phyloP scores from a whole-genome alignment of 2,888 invertebrate species.

The Rhynchonema sp. region DNA sequence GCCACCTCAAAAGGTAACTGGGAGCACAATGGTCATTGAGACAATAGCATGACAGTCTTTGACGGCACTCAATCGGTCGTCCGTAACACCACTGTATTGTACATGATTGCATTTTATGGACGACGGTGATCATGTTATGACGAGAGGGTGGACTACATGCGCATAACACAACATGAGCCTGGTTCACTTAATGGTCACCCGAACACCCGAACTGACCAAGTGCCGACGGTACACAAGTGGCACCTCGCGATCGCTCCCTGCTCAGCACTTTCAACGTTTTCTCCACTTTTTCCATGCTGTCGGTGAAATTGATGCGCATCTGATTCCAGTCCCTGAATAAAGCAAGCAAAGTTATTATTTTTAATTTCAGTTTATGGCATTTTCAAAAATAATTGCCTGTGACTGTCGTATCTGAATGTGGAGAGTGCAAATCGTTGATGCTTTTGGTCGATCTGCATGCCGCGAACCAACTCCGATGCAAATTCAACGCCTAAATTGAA shows the following conservation, averaged over 20 bases:
- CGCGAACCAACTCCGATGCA: too few relatives aligned
- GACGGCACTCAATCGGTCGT: too few relatives aligned
- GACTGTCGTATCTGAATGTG: not conserved
- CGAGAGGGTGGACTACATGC: not conserved
- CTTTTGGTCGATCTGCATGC: too few relatives aligned
- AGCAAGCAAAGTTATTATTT: too few relatives aligned
- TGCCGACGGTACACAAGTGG: not conserved
- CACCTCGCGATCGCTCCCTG: not conserved
- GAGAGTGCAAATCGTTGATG: not conserved
- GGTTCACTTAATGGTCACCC: not conserved
- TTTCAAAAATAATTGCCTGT: too few relatives aligned
- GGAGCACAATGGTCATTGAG: too few relatives aligned
- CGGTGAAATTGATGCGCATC: not conserved
- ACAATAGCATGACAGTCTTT: too few relatives aligned
- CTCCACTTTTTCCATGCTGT: not conserved
- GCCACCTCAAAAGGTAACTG: not conserved
- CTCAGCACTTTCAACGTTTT: not conserved
- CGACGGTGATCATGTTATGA: not conserved
- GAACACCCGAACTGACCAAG: too few relatives aligned
- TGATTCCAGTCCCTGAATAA: not conserved
- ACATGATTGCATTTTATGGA: too few relatives aligned
- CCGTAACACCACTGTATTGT: too few relatives aligned
- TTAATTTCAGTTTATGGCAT: too few relatives aligned
- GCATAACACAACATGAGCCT: not conserved
- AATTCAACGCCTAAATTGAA: too few relatives aligned